These are phyloP conservation scores for Crematogaster levior DNA, from an alignment of 2,888 invertebrate species.

Conservation along the genomic window DNA sequence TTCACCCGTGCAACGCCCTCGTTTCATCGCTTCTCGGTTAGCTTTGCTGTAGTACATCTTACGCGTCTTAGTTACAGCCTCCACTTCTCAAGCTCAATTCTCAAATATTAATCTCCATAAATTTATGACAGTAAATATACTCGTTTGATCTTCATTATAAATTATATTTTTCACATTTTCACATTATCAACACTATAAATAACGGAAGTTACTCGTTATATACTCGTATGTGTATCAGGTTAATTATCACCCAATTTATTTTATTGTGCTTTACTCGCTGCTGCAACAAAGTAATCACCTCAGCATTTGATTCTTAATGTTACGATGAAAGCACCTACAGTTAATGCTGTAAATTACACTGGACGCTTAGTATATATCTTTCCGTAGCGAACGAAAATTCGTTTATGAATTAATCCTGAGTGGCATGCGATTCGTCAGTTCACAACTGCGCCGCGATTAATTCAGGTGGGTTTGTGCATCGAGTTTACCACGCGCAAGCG, in stretches of 20 bases:
- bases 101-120: not conserved
- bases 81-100: not conserved
- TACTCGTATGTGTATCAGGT: too few relatives aligned
- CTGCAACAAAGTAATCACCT: not conserved
- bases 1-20: conserved; percentile 66
- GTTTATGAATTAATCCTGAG: conserved; percentile 63
- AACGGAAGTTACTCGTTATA: not conserved
- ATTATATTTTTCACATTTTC: not conserved
- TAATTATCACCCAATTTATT: not conserved
- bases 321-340: conserved; percentile 6
- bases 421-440: conserved; percentile 56
- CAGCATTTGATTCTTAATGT: conserved; percentile 31
- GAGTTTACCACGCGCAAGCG: conserved; percentile 67
- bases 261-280: not conserved
- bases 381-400: conserved; percentile 61
- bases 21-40: conserved; percentile 48
- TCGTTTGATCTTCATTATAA: not conserved
- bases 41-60: conserved; percentile 35
- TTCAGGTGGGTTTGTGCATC: conserved; percentile 71
- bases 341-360: conserved; percentile 44
- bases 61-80: conserved; percentile 33
- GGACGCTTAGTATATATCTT: conserved; percentile 47
- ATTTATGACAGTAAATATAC: not conserved
- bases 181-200: not conserved
- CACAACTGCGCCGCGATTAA: conserved; percentile 60